Base-by-base conservation (phyloP, 2,113 vertebrate species). In the Verasper variegatus region DNA sequence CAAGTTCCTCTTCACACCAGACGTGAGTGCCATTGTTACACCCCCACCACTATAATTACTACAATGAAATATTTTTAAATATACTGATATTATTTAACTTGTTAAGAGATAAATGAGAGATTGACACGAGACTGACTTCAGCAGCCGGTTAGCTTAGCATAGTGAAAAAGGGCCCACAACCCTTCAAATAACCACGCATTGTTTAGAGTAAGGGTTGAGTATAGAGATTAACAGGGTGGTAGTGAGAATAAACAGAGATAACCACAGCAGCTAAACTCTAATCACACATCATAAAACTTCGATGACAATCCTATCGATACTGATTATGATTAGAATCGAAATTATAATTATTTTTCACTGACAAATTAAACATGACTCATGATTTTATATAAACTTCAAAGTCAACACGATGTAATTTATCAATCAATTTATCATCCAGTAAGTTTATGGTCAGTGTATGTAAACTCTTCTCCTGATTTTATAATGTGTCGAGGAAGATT, bases 1-100 rank as follows among this genome's bases (percentile, higher is more conserved):
- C 5, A 92, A 92, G 71, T 99, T 93, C 85, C 97, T 99, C 58
- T 99, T 99, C 92, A 99, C 95, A 0, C 98, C 98, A 56, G 94
- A 99, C 6, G 97, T 98, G 90, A 96, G 97, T 40, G 59, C n/a
- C 13, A 3, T n/a, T 17, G 9, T 3, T 12, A 45, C 40, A 75
- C 52, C 65, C 5, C 45, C 35, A 13, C 42, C 27, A 49, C 49
- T 20, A 20, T 51, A 13, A 20, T 20, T 7, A 17, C 45, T 4
- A 47, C 45, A 37, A 37, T 37, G 8, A 37, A 9, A 10, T 37
- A 0, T 37, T 37, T 9, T 37, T 37, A 10, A 10, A 37, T 47
- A 17, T 47, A 47, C 14, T 14, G 45, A 47, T 47, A 17, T 47
- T 13, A 13, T 47, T 12, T 47, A 13, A 14, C 45, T 47, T 17